Base-by-base conservation (phyloP, 2,888 invertebrate genomes). In the Eretmocerus hayati region DNA sequence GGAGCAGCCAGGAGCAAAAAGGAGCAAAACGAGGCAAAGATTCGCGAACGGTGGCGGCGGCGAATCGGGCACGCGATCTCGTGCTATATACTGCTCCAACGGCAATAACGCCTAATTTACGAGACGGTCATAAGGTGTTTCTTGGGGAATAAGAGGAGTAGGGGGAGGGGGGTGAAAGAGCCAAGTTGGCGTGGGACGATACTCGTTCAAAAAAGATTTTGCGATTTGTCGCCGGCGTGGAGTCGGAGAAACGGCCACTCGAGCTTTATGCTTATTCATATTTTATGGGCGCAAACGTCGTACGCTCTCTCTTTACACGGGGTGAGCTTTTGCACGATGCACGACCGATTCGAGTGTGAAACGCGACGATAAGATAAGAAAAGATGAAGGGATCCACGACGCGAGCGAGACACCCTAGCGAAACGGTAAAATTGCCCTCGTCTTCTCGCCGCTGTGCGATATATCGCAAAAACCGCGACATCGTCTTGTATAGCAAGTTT, bases 31-130 rank as follows among this genome's bases (percentile, higher is more conserved):
- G 11, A 11, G 1, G 26, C 26, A 26, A 26, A 26, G n/a, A 26
- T 26, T 26, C 26, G 11, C 26, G n/a, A n/a, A n/a, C n/a, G 20
- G 22, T 41, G 41, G 19, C 35, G 21, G 20, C 8, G 37, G 35
- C 4, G 15, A 16, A 18, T 9, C n/a, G n/a, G 35, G 16, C 6
- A 35, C n/a, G 30, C 43, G 35, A 42, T 31, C 16, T 38, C 38
- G 35, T 13, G 26, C n/a, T n/a, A n/a, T n/a, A 26, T 26, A 6
- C 26, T 11, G 26, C 11, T 26, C 8, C 26, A 11, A 26, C 26
- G 53, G 60, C 59, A 59, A 62, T 63, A 63, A 60, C 56, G 55
- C 52, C 49, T 57, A 59, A 63, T 61, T 63, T 63, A 62, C 58
- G 59, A 52, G 57, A 50, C 54, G 56, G 59, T 56, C 57, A 16